A percentile compares a stretch with the other conserved stretches of the same genome.
Evolutionary conservation across 2,797 vertebrate species (phyloP).

Genomic region (Caiman crocodilus): DNA sequence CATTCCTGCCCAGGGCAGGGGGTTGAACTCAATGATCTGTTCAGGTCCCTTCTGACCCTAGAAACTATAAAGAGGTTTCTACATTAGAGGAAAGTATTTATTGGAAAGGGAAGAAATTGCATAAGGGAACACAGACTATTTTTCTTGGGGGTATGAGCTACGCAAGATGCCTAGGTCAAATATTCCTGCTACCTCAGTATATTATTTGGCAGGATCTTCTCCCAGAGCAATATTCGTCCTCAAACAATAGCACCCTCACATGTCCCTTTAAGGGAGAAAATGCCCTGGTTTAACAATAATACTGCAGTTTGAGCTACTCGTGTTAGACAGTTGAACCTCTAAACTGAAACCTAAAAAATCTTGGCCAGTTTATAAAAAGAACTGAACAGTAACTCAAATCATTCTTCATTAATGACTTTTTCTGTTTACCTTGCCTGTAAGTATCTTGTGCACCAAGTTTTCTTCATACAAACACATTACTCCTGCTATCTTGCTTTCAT

Average conservation of each 20-base stretch:
- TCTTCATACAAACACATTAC: not conserved
- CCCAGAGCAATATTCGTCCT: not conserved
- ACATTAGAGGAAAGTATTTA: too few species aligned
- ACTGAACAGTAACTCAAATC: not conserved
- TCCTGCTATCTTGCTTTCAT: not conserved
- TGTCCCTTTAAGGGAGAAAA: not conserved
- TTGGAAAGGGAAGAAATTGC: not conserved
- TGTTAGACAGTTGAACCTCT: not conserved
- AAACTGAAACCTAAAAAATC: not conserved
- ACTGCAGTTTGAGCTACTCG: not conserved
- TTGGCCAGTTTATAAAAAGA: not conserved
- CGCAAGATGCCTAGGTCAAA: not conserved
- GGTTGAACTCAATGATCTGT: too few species aligned
- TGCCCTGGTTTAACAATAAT: not conserved
- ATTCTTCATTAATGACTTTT: too few species aligned
- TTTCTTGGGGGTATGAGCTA: not conserved
- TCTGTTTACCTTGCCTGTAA: too few species aligned
- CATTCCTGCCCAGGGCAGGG: too few species aligned
- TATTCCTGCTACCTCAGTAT: not conserved
- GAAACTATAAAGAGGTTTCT: too few species aligned
- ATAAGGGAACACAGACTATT: not conserved
- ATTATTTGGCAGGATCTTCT: not conserved
- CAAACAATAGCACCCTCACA: not conserved
- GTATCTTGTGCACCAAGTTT: rapidly evolving
- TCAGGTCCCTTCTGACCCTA: too few species aligned